Evolutionary conservation across 2,797 vertebrate genomes (phyloP), one percentile per base, ranked within the genome.

Genomic region (Siniperca scherzeri): DNA sequence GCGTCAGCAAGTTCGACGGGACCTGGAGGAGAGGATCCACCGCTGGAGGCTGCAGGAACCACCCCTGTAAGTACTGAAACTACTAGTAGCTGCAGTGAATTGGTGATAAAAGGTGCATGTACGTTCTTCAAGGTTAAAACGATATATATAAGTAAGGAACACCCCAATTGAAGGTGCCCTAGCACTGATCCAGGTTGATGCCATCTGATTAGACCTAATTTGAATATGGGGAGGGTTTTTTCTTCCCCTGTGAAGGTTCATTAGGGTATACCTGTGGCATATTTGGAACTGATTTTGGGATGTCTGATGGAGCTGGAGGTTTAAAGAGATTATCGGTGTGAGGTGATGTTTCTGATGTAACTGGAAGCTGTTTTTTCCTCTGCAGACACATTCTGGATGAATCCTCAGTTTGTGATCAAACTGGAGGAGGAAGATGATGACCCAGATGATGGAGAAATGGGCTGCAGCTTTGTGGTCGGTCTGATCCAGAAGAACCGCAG

Each of bases 401-500:
- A 98, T 53, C 97, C 97, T 0, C 97, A 98, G 93, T 98, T 96
- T 74, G 95, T 95, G 78, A 96, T 98, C 77, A 87, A 13, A 2
- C 64, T 98, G 95, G 92, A 97, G 0, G 95, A 98, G 56, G 95
- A 95, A 22, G 97, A 98, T 0, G 94, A 97, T 8, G 95, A 96
- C 89, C 96, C 96, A 0, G 91, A 94, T 0, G 68, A 83, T 0
- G 67, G 87, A 0, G 94, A 97, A 30, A 87, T 88, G 0, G 93
- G 95, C 88, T 98, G 97, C 74, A 97, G 95, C 1, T 81, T 97
- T 0, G 91, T 98, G 69, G 88, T 97, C 22, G 97, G 97, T 21
- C 91, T 98, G 80, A 97, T 98, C 92, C 98, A 98, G 95, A 99
- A 98, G 94, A 97, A 97, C 85, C 92, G 94, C 25, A 92, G 97